A percentile compares a stretch with the other conserved stretches of the same genome.
Conservation (phyloP, 1,140 invertebrate species). For the Nilaparvata lugens region DNA sequence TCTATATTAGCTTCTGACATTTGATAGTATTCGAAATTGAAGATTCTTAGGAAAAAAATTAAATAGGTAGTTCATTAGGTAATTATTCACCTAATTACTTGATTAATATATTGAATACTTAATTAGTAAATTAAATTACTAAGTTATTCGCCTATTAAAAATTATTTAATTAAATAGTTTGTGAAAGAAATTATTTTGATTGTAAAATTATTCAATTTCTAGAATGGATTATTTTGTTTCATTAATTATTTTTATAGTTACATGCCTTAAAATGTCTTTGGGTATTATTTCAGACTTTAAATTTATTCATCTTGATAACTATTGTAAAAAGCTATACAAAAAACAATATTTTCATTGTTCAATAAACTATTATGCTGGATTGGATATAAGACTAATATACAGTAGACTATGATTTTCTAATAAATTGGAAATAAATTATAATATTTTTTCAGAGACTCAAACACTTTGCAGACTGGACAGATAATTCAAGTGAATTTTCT, state of each 20-base stretch:
- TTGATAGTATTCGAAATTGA: background rate
- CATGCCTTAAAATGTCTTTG: too few species aligned
- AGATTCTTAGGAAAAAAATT: background rate
- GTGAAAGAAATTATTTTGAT: too few species aligned
- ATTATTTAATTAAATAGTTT: too few species aligned
- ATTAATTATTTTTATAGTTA: too few species aligned
- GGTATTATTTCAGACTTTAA: too few species aligned
- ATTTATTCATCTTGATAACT: too few species aligned
- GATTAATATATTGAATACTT: background rate
- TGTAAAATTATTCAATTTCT: too few species aligned
- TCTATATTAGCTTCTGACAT: background rate
- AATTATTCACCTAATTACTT: background rate
- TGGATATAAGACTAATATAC: background rate
- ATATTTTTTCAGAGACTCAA: slow-evolving; percentile 46
- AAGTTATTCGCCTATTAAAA: background rate
- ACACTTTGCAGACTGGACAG: slow-evolving; percentile 63
- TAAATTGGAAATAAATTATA: slow-evolving; percentile 5
- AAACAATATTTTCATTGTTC: background rate
- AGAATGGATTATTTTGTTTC: too few species aligned
- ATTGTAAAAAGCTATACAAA: background rate
- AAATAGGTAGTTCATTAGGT: background rate
- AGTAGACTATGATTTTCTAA: background rate
- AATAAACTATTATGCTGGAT: background rate
- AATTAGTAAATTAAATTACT: background rate
- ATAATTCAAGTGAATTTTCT: slow-evolving; percentile 55